phyloP scores from a whole-genome alignment of 2,113 vertebrate genomes.

The Prinia subflava region DNA sequence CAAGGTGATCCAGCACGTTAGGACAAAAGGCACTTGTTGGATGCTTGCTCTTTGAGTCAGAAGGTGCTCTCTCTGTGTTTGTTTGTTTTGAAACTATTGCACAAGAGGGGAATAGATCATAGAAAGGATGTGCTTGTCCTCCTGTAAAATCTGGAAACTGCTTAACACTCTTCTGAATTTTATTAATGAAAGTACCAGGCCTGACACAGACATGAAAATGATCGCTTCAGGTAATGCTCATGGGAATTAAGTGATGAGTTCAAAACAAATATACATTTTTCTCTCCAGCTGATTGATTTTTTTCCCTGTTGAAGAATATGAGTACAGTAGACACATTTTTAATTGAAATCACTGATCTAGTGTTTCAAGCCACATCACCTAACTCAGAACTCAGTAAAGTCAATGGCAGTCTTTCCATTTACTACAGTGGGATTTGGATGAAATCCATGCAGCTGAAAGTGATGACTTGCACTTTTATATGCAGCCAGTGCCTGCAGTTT shows the following conservation, averaged over 20 bases:
- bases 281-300: background rate
- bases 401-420: background rate
- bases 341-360: conserved; percentile 1
- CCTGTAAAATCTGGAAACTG: background rate
- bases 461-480: background rate
- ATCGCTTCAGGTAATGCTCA: background rate
- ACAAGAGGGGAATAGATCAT: background rate
- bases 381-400: background rate
- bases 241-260: background rate
- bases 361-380: background rate
- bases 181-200: background rate
- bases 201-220: background rate
- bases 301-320: background rate
- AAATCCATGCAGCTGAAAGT: background rate
- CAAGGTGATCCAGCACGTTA: background rate
- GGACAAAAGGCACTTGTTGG: background rate
- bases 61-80: background rate
- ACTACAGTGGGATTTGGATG: background rate
- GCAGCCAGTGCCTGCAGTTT: background rate
- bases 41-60: background rate
- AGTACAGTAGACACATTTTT: background rate
- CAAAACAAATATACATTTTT: background rate
- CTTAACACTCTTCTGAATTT: background rate
- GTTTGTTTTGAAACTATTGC: background rate
- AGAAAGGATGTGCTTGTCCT: background rate